These are phyloP conservation scores for Atherix ibis DNA, from an alignment of 2,888 invertebrate genomes.

Conservation along the genomic window DNA sequence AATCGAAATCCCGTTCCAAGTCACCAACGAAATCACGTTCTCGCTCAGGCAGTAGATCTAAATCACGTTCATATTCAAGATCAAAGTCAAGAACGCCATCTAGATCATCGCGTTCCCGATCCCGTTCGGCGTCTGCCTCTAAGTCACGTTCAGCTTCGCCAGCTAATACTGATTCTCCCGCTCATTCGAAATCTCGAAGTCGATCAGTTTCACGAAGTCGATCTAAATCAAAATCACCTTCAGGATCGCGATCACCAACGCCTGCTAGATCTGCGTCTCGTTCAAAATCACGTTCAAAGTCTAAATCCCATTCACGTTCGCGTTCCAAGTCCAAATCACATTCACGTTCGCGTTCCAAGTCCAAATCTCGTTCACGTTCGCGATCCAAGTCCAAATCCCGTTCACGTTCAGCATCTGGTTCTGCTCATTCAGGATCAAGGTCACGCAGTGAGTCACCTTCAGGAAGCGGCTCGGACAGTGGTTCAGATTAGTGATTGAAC, in stretches of 20 bases:
- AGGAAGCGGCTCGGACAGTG: too few species aligned
- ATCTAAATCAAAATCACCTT: conserved; percentile 22
- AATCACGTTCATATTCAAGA: conserved; percentile 13
- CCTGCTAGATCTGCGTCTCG: conserved; percentile 5
- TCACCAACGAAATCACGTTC: conserved; percentile 26
- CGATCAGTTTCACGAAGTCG: conserved; percentile 21
- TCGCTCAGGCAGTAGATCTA: conserved; percentile 12
- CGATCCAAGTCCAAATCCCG: conserved; percentile 22
- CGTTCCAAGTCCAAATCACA: conserved; percentile 17
- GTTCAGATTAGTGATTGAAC: too few species aligned
- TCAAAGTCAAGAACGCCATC: conserved; percentile 15
- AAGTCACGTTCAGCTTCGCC: conserved; percentile 22
- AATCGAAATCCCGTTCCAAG: conserved; percentile 29
- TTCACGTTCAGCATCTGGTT: too few species aligned
- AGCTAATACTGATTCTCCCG: conserved; percentile 22
- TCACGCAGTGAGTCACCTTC: conserved; percentile 23
- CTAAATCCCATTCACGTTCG: conserved; percentile 14
- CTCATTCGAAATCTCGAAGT: conserved; percentile 19
- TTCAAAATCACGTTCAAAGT: conserved; percentile 15
- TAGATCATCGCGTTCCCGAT: conserved; percentile 15
- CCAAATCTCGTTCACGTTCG: conserved; percentile 20
- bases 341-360: conserved; percentile 21
- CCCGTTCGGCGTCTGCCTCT: conserved; percentile 20
- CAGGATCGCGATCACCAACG: conserved; percentile 16
- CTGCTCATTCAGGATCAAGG: too few species aligned